A percentile compares a stretch with the other conserved stretches of the same genome.
Conservation (phyloP, 2,888 invertebrate species). For the Drosophila anomelani region DNA sequence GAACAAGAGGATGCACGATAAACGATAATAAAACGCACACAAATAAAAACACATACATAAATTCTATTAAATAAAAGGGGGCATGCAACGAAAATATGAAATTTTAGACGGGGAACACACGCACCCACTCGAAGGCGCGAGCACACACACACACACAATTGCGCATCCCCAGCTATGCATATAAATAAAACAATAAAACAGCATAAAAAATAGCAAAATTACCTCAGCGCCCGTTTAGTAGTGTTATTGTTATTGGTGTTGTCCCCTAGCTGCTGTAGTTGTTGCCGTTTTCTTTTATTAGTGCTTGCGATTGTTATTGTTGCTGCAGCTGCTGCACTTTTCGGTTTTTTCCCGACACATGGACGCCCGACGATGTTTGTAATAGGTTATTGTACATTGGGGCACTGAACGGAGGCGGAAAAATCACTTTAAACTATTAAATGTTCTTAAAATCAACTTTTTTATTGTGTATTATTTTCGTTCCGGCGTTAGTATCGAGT, state of each 20-base stretch:
- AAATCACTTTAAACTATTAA: conserved; percentile 13
- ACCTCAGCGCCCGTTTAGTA: conserved; percentile 61
- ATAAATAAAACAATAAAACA: conserved; percentile 68
- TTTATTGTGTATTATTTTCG: conserved; percentile 21
- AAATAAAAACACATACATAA: conserved; percentile 15
- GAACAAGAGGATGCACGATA: conserved; percentile 21
- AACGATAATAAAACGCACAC: conserved; percentile 15
- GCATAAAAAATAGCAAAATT: conserved; percentile 76
- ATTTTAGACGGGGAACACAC: conserved; percentile 57
- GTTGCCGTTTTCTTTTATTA: conserved; percentile 43
- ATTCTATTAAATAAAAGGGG: conserved; percentile 17
- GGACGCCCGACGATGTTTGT: conserved; percentile 36
- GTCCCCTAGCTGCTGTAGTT: conserved; percentile 47
- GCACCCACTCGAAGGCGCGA: conserved; percentile 21
- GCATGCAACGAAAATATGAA: conserved; percentile 47
- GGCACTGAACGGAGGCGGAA: conserved; percentile 9
- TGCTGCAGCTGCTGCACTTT: conserved; percentile 52
- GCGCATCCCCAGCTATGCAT: conserved; percentile 52
- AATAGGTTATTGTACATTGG: conserved; percentile 53
- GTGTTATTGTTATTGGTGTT: conserved; percentile 43
- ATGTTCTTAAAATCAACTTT: conserved; percentile 30
- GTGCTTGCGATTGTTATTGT: conserved; percentile 63
- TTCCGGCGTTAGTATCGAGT: conserved; percentile 9
- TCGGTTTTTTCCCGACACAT: conserved; percentile 35
- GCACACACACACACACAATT: conserved; percentile 2